Evolutionary conservation across 2,888 invertebrate species (phyloP), one percentile per base, ranked within the genome.

Genomic region (Trissonchulus latispiculum): DNA sequence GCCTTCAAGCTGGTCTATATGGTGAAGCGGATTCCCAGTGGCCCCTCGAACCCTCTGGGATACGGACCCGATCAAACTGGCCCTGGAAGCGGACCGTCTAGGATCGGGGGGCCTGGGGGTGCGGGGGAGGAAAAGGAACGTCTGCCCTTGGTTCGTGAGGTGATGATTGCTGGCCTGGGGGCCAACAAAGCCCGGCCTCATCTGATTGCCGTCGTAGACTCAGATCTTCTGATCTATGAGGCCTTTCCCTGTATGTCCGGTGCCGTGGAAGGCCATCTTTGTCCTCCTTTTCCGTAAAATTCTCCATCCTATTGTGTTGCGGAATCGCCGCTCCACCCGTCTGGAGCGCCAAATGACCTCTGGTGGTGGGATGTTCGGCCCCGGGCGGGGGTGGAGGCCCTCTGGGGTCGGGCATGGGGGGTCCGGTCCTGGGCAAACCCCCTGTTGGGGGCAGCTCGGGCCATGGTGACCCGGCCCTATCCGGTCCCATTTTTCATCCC

Each of bases 1-100:
- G 93, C 93, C 83, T 90, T 92, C 85, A 89, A 90, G 77, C 86
- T 93, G 28, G 89, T 90, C 77, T 94, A 91, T 84, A 86, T 92
- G 71, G 90, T 91, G 36, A 84, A 82, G 75, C 80, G 80, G 64
- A n/a, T 88, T 94, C 33, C 90, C 90, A 80, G 85, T 88, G 75
- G 90, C 88, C 8, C 87, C 86, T 76, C 85, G 88, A 84, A 89
- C 85, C 18, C 77, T 86, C 61, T 83, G 83, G 2, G 85, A 85
- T 77, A 78, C 78, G 75, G 77, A 78, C 68, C 79, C 78, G 73
- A 48, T 48, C 48, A 48, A 48, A 48, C 48, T 48, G 48, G 48
- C 48, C 48, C 48, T 48, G 48, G 73, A 73, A 32, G 33, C 32
- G 28, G 61, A 69, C 59, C 36, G 71, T 28, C 31, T 32, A 31